Conservation (phyloP, 2,888 invertebrate genomes). For the Geotrupes spiniger region DNA sequence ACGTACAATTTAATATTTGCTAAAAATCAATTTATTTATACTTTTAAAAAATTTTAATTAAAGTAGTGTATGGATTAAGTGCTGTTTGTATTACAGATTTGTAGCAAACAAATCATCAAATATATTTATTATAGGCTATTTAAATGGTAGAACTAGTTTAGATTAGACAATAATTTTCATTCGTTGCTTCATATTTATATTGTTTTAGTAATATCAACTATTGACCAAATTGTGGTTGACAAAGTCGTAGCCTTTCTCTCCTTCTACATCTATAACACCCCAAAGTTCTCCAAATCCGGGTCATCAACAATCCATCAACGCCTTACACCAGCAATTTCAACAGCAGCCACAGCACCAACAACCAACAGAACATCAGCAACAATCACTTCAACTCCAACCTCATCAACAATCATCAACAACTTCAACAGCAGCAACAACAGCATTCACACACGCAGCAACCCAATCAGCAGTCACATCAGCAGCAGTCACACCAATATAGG, state of each 20-base stretch:
- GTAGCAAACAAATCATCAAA: no score
- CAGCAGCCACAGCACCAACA: slow-evolving; percentile 24
- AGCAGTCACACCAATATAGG: slow-evolving; percentile 21
- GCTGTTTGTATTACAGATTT: no score
- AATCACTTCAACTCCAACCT: slow-evolving; percentile 37
- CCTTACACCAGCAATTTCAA: slow-evolving; percentile 35
- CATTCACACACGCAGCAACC: slow-evolving; percentile 41
- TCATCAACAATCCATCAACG: slow-evolving; percentile 32
- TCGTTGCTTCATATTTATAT: no score
- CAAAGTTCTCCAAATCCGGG: slow-evolving; percentile 43
- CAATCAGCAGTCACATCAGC: slow-evolving; percentile 36
- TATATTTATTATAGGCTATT: no score
- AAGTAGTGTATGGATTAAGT: no score
- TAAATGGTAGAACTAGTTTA: no score
- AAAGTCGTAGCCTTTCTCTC: slow-evolving; percentile 56
- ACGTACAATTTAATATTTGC: no score
- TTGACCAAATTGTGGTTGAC: slow-evolving; percentile 81
- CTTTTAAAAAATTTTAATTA: no score
- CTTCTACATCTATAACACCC: slow-evolving; percentile 38
- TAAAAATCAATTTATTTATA: no score
- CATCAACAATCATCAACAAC: slow-evolving; percentile 25
- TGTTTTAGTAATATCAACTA: slow-evolving; percentile 65
- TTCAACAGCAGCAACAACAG: slow-evolving; percentile 29
- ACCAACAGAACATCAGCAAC: slow-evolving; percentile 36
- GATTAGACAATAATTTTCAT: no score